Percentiles rank a stretch among this genome's conserved stretches.
Conservation (phyloP, 37 sponge, comb jelly and placozoan species). For the Bolinopsis microptera region DNA sequence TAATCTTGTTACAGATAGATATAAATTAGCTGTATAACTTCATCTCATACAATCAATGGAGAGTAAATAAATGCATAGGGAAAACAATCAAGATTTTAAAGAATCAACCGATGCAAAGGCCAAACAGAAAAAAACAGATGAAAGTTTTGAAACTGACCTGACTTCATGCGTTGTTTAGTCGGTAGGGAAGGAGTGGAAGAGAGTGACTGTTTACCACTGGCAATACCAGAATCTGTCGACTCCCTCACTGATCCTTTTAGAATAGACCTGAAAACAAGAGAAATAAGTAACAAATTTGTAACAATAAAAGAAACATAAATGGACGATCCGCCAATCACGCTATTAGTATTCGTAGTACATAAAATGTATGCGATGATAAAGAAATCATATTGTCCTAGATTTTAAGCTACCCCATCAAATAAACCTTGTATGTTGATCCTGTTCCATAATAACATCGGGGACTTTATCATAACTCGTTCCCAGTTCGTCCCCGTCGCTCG, state of each 20-base stretch:
- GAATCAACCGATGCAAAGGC: too few species aligned
- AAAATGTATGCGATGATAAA: neutral
- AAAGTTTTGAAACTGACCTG: neutral
- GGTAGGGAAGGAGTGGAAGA: neutral
- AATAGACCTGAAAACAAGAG: neutral
- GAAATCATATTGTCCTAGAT: neutral
- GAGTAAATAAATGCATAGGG: too few species aligned
- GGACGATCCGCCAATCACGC: too few species aligned
- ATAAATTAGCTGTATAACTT: too few species aligned
- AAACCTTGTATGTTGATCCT: conserved; percentile 20
- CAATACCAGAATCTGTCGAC: conserved; percentile 15
- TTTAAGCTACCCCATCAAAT: neutral
- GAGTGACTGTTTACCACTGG: conserved; percentile 2
- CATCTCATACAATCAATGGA: too few species aligned
- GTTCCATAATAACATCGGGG: conserved; percentile 64
- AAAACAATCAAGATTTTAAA: too few species aligned
- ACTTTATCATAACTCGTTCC: conserved; percentile 1
- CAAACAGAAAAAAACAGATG: too few species aligned
- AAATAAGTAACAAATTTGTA: neutral
- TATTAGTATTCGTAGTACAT: too few species aligned
- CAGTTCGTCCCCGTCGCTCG: conserved; percentile 39
- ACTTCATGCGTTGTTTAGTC: neutral
- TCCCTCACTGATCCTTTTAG: conserved; percentile 17
- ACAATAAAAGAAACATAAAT: too few species aligned
- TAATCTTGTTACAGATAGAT: neutral